A percentile compares a stretch with the other conserved stretches of the same genome.
phyloP scores from a whole-genome alignment of 2,888 invertebrate species.

The Tachina fera region DNA sequence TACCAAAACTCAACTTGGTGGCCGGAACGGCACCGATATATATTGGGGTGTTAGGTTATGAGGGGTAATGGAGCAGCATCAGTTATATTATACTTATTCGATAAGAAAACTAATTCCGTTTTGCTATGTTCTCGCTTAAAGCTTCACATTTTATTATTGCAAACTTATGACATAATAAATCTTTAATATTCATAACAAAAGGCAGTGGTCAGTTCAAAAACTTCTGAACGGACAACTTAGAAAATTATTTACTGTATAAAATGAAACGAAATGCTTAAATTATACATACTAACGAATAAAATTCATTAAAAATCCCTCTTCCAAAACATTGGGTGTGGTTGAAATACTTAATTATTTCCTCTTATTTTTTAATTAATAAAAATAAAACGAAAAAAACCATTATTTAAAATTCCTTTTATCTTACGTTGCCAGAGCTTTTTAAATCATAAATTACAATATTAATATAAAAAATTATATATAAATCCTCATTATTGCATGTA shows the following conservation, averaged over 20 bases:
- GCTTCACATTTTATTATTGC: no score
- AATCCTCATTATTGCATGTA: constrained; percentile 61
- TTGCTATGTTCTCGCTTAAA: no score
- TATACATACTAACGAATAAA: constrained; percentile 8
- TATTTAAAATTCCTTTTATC: constrained; percentile 67
- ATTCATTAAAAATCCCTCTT: constrained; percentile 32
- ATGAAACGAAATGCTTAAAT: neutral
- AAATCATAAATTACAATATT: constrained; percentile 70
- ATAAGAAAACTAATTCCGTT: no score
- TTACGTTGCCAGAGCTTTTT: constrained; percentile 63
- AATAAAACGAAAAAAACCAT: constrained; percentile 51
- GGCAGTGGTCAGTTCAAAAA: neutral
- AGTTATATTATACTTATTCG: no score
- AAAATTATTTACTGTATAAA: neutral
- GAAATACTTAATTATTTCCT: constrained; percentile 56
- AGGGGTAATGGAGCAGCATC: no score
- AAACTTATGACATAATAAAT: no score
- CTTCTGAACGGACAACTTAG: neutral
- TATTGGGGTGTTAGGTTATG: no score
- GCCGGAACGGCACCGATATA: no score
- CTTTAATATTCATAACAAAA: neutral
- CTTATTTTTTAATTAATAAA: constrained; percentile 45
- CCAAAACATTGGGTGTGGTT: constrained; percentile 60
- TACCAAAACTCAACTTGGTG: no score
- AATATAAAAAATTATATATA: constrained; percentile 47